These are phyloP conservation scores for Alethe diademata DNA, from an alignment of 2,113 vertebrate species.

Conservation along the genomic window DNA sequence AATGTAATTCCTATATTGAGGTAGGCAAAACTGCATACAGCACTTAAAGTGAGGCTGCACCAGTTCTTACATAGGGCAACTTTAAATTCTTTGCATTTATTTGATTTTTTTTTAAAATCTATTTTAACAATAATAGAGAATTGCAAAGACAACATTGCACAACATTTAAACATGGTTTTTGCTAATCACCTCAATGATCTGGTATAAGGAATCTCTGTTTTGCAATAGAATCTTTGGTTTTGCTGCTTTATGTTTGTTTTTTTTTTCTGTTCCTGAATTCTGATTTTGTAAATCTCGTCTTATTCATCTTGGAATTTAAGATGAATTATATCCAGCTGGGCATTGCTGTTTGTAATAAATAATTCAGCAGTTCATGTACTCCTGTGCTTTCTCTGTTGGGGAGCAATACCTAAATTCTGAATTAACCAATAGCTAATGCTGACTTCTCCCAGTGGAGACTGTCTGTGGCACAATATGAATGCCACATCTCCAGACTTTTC, in stretches of 20 bases:
- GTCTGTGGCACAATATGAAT: background rate
- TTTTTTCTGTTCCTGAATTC: background rate
- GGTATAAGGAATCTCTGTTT: background rate
- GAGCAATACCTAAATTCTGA: background rate
- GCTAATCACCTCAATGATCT: background rate
- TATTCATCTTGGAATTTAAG: background rate
- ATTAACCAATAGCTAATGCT: background rate
- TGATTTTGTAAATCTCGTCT: background rate
- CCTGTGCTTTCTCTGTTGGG: background rate
- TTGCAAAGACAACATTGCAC: background rate
- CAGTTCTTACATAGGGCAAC: background rate
- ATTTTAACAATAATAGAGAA: background rate
- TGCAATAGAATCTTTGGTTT: background rate
- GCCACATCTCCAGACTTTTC: background rate
- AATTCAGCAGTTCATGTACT: background rate
- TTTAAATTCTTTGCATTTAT: background rate
- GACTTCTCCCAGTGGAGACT: background rate
- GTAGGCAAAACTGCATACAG: background rate
- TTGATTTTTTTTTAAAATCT: too few relatives aligned
- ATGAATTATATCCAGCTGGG: background rate
- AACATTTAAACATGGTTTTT: background rate
- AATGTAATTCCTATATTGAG: background rate
- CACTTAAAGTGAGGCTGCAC: background rate
- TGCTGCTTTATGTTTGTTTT: background rate
- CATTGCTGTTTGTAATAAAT: background rate